Evolutionary conservation across 2,888 invertebrate genomes (phyloP), one percentile per base, ranked within the genome.

Genomic region (Melanophora roralis): DNA sequence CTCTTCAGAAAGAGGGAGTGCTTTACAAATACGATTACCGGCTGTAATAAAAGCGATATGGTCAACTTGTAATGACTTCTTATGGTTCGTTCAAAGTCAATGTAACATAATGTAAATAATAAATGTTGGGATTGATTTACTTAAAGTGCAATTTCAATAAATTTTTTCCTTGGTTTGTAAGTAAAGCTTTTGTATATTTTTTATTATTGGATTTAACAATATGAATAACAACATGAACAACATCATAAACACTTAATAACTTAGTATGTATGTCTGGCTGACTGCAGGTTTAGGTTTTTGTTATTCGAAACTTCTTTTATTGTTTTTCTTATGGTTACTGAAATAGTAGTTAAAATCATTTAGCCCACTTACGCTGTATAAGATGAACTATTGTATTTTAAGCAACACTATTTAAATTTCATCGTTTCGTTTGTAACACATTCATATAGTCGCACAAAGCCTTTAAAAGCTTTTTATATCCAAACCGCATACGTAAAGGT

Each of bases 81-180:
- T 74, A 34, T 53, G 53, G 16, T 75, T 69, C 53, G 27, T 6
- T 27, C 27, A 3, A 3, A 65, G 36, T 45, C 53, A n/a, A 9
- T 27, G 38, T 23, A 45, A 60, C 36, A 11, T 8, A 45, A 43
- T 23, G 34, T 27, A 19, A 38, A 67, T 53, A 59, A 69, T 53
- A 65, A 74, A 71, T 71, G 38, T 51, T 55, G 75, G 65, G 45
- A 53, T 75, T 65, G 40, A 71, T 69, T 79, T 79, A 71, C 78
- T 82, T 76, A 76, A 78, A 78, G 71, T 78, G 81, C 79, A 69
- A 67, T 78, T 82, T 77, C 75, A 79, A 81, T 78, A 81, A 49
- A 19, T 45, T 68, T 43, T 36, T 43, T 67, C 19, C 9, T 5
- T 3, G 3, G 19, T 45, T 19, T 45, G 8, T 45, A 9, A 11